Evolutionary conservation across 2,888 invertebrate species (phyloP), one percentile per base, ranked within the genome.

Genomic region (Xiphydria camelus): DNA sequence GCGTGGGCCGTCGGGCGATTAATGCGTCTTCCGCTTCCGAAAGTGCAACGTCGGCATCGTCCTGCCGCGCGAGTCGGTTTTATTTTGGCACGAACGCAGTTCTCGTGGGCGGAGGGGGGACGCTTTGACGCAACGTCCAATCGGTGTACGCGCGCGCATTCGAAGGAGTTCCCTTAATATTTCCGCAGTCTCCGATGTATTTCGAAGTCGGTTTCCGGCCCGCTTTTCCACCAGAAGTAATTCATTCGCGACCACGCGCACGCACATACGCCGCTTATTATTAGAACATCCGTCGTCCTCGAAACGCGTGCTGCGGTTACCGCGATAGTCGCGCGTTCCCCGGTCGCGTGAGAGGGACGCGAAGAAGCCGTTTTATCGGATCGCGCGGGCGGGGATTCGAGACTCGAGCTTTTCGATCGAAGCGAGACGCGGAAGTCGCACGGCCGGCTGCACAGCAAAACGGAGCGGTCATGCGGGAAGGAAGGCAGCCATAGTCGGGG

Each of bases 141-240:
- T n/a, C 22, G 17, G 23, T 15, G 32, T 23, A 19, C 6, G 17
- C 9, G 18, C 9, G 17, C 15, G 20, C 47, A 41, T 33, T 39
- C 47, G 31, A 37, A 41, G 45, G 37, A 46, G 43, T 46, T 49
- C 39, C 20, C 35, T 49, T 36, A 45, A 47, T 43, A 52, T 52
- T 52, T 52, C 52, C 52, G 52, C 49, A 41, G 34, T 49, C 45
- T 36, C 12, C 23, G 29, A 32, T 36, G 29, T 41, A 35, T 48
- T 52, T 49, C 33, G 40, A 36, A 23, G 18, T 7, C 42, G 41
- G 45, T 37, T 53, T 53, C 53, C 53, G 49, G 47, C 47, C 47
- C 43, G 43, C 23, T 45, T 49, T 49, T 15, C 33, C 21, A 18
- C 9, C 23, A 35, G 23, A 41, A 52, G 47, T 49, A 44, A 52